Base-by-base conservation (phyloP, 2,888 invertebrate species). In the Zele albiditarsus region DNA sequence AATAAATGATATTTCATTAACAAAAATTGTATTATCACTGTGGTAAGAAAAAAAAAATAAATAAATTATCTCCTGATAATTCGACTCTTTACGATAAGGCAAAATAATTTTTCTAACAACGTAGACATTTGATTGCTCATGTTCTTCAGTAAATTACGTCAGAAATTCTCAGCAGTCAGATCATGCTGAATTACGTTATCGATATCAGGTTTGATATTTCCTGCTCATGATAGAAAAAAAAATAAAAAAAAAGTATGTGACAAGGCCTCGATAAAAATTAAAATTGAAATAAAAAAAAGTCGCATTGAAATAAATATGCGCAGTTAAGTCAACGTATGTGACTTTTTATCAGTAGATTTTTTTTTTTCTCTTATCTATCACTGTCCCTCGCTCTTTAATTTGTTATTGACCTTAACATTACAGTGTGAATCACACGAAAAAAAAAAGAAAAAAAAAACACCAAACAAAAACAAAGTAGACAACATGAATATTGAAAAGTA, bases 91-190 rank as follows among this genome's bases (percentile, higher is more conserved):
- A 12, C 12, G 38, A 38, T 38, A 38, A 38, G 12, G 38, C 31
- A 38, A 46, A 46, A 3, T 14, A 46, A 46, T n/a, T 46, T 46
- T 46, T 46, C 46, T n/a, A 46, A 46, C 46, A 16, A n/a, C 46
- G n/a, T 6, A 38, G n/a, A 53, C 20, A 6, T 53, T 53, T 20
- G 53, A 53, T 53, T 53, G 53, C 53, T 70, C 20, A 57, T 14
- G 69, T 57, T 62, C 71, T 73, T 74, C 69, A 57, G 49, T 33
- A 38, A 6, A 69, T 78, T 76, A 38, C 77, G 68, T 76, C 73
- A 76, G 33, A 66, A 66, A 66, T 38, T 20, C 28, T 33, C 38
- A 28, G 58, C 10, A 12, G 38, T 20, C 5, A 20, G 33, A 58
- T 57, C 60, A 10, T 20, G 27, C 6, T 49, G 25, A 67, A 71